Base-by-base conservation (phyloP, 1,140 invertebrate species). In the Chrysoperla carnea region DNA sequence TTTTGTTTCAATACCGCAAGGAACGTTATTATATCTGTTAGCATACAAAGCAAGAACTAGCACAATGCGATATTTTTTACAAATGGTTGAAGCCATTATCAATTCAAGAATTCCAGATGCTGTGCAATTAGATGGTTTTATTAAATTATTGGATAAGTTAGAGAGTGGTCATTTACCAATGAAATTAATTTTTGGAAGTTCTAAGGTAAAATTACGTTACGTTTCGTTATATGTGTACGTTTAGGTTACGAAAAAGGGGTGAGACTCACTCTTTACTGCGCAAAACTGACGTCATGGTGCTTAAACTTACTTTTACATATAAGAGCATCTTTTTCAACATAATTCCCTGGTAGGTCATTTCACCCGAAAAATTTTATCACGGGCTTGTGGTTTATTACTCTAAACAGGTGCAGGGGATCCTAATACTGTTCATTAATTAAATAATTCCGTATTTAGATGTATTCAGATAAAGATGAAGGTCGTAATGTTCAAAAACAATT, bases 71-170 rank as follows among this genome's bases (percentile, higher is more conserved):
- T 53, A 53, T 38, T 53, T 51, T 38, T 38, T 53, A 29, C 50
- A 50, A 43, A 36, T 53, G 15, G 48, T 53, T 4, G 52, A 53
- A 41, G 50, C 52, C 1, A 51, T 53, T 35, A 48, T 51, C 23
- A 51, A 53, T 33, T 48, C 46, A 36, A 39, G 52, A 28, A 51
- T 53, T 31, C 48, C 41, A 8, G 48, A 50, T 42, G 48, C 48
- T 8, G 45, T 55, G 14, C 53, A 57, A 46, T 48, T 58, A 13
- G 53, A 52, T 40, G 52, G 50, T 13, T 50, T 58, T 37, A 40
- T 56, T 17, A 51, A 47, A 29, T 38, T 58, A 12, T 38, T 59
- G 8, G 51, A 58, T 13, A 50, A 50, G n/a, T 49, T 58, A 6
- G 52, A 55, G 37, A 48, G 47, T 37, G 55, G 56, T 29, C 27